A percentile compares a stretch with the other conserved stretches of the same genome.
Conservation (phyloP, 1,140 invertebrate species). For the Globodera ellingtonae region DNA sequence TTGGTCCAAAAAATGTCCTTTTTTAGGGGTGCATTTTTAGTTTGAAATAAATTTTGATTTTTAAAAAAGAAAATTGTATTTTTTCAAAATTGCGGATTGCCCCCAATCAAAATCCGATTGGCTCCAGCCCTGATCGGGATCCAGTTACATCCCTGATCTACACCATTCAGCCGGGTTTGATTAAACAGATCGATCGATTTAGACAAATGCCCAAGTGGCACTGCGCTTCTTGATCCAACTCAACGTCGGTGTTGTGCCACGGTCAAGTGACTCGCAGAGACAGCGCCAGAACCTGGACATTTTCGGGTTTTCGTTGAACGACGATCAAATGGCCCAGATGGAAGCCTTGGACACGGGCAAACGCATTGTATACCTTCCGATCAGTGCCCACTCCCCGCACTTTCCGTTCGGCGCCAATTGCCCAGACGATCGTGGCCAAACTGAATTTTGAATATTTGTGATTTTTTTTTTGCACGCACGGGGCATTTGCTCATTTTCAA, state of each 20-base stretch:
- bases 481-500: too few relatives aligned
- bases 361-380: conserved; percentile 29
- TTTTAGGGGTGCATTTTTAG: too few relatives aligned
- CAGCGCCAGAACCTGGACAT: conserved; percentile 66
- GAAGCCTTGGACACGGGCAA: conserved; percentile 23
- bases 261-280: conserved; percentile 55
- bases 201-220: conserved; percentile 65
- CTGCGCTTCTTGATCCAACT: conserved; percentile 64
- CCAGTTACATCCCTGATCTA: neutral
- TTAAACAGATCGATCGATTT: neutral
- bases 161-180: neutral
- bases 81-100: too few relatives aligned
- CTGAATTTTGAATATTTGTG: neutral
- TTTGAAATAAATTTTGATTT: too few relatives aligned
- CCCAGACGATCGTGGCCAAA: neutral
- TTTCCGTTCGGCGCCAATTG: conserved; percentile 4
- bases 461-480: too few relatives aligned
- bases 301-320: conserved; percentile 52
- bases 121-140: too few relatives aligned
- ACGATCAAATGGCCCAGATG: conserved; percentile 42
- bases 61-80: too few relatives aligned
- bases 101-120: too few relatives aligned
- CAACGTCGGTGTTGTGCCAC: conserved; percentile 65
- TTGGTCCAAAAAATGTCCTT: too few relatives aligned
- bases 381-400: conserved; percentile 13